Conservation (phyloP, 2,113 vertebrate genomes). For the Equus przewalskii region DNA sequence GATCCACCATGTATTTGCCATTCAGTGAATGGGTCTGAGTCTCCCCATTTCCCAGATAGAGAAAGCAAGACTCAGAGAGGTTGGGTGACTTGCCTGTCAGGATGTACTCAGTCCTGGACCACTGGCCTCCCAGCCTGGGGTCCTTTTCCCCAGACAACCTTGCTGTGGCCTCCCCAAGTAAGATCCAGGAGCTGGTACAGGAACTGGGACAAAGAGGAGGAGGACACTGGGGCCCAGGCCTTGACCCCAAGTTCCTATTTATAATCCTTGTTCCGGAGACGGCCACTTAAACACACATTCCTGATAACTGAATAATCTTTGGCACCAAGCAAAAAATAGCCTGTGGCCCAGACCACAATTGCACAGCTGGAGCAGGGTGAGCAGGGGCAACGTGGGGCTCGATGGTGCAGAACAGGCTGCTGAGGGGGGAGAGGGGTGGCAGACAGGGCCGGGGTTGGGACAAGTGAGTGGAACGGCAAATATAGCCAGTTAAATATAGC, state of each 20-base stretch:
- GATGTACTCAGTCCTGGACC: background rate
- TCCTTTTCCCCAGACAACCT: slow-evolving; percentile 42
- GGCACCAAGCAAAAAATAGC: slow-evolving; percentile 86
- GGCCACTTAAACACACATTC: slow-evolving; percentile 88
- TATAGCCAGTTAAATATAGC: slow-evolving; percentile 79
- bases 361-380: slow-evolving; percentile 79
- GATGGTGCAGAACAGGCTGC: slow-evolving; percentile 69
- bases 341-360: slow-evolving; percentile 88
- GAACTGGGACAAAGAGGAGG: slow-evolving; percentile 78
- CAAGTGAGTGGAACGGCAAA: slow-evolving; percentile 80
- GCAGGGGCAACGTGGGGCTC: slow-evolving; percentile 74
- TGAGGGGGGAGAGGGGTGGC: background rate
- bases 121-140: background rate
- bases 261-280: slow-evolving; percentile 84
- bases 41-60: background rate
- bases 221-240: slow-evolving; percentile 75
- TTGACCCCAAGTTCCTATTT: slow-evolving; percentile 88
- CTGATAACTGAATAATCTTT: slow-evolving; percentile 88
- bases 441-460: slow-evolving; percentile 18
- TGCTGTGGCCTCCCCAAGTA: background rate
- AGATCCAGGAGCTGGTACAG: slow-evolving; percentile 56
- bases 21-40: background rate
- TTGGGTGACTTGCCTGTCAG: background rate
- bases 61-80: background rate
- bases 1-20: background rate